Evolutionary conservation across 2,888 invertebrate genomes (phyloP).

Genomic region (Galeruca laticollis): DNA sequence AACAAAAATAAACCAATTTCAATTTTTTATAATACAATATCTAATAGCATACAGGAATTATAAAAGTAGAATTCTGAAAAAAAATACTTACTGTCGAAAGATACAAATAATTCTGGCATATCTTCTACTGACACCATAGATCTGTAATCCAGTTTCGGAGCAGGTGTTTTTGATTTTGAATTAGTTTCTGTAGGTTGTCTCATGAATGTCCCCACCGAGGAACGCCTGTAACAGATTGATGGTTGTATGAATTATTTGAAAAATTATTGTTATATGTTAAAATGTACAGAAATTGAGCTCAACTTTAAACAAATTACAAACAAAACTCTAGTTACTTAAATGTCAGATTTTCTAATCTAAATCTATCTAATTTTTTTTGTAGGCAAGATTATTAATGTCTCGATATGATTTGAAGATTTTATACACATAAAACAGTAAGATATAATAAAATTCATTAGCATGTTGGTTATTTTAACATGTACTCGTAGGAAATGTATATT

Average conservation of each 20-base stretch:
- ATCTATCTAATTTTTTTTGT: too few species aligned
- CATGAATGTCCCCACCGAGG: constrained; percentile 88
- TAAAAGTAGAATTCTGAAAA: neutral
- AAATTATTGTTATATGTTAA: neutral
- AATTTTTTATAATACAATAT: too few species aligned
- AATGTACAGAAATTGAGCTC: neutral
- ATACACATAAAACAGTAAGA: too few species aligned
- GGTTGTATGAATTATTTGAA: neutral
- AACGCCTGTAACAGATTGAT: constrained; percentile 72
- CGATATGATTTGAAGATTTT: too few species aligned
- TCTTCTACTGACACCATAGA: constrained; percentile 95
- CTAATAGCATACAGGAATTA: too few species aligned
- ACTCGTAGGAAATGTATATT: too few species aligned
- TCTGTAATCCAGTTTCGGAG: constrained; percentile 87
- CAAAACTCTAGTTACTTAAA: too few species aligned
- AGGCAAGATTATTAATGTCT: too few species aligned
- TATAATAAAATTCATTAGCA: too few species aligned
- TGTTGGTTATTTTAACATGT: too few species aligned
- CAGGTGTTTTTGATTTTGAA: constrained; percentile 71
- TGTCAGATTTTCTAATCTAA: too few species aligned
- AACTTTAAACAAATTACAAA: neutral
- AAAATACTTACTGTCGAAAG: constrained; percentile 88
- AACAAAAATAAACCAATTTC: too few species aligned
- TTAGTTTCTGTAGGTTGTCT: constrained; percentile 76
- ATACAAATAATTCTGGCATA: constrained; percentile 94